Evolutionary conservation across 2,888 invertebrate species (phyloP).

Genomic region (Caenorhabditis drosophilae): DNA sequence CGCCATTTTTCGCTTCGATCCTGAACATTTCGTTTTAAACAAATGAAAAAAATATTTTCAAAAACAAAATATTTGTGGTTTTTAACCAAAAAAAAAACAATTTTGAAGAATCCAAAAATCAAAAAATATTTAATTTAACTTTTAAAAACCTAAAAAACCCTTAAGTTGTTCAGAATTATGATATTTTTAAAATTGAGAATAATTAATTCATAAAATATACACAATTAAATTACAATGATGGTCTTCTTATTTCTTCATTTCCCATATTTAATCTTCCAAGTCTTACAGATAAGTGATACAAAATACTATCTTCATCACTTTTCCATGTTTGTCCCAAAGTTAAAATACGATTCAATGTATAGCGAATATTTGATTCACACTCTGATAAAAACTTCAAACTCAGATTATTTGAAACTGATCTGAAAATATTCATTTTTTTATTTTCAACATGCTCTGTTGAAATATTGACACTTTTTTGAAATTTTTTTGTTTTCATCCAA

Average conservation of each 20-base stretch:
- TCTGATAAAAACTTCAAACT: slow-evolving; percentile 15
- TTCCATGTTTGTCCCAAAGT: slow-evolving; percentile 13
- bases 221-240: too few species aligned
- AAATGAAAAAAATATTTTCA: too few species aligned
- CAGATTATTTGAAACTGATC: slow-evolving; percentile 32
- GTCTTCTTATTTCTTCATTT: neutral
- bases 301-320: slow-evolving; percentile 33
- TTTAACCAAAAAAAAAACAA: too few species aligned
- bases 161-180: neutral
- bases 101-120: too few species aligned
- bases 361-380: slow-evolving; percentile 23
- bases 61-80: too few species aligned
- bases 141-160: neutral
- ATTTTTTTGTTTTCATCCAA: neutral
- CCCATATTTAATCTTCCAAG: slow-evolving; percentile 19
- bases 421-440: too few species aligned
- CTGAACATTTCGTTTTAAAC: too few species aligned
- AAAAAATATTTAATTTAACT: too few species aligned
- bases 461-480: neutral
- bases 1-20: too few species aligned
- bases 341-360: slow-evolving; percentile 12
- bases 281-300: slow-evolving; percentile 27
- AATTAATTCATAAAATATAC: too few species aligned
- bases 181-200: neutral
- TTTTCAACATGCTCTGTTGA: too few species aligned